Evolutionary conservation across 2,888 invertebrate genomes (phyloP).

Genomic region (Agrilus cyanescens): DNA sequence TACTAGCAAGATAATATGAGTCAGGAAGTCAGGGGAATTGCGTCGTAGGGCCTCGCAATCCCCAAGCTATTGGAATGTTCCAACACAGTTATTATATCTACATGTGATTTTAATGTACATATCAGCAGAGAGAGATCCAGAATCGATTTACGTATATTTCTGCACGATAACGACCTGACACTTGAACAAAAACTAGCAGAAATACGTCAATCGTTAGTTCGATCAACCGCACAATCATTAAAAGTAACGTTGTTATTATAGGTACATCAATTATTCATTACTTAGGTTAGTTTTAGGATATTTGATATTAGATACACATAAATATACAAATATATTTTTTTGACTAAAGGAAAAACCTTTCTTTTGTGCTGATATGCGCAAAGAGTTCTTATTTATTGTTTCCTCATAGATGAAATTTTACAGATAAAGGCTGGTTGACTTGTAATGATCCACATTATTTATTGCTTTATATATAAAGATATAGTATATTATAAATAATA

Average conservation of each 20-base stretch:
- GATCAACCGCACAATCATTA: slow-evolving; percentile 13
- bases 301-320: slow-evolving; percentile 20
- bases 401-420: no score
- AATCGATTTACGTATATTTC: slow-evolving; percentile 18
- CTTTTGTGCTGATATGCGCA: no score
- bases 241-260: slow-evolving; percentile 8
- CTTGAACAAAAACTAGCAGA: slow-evolving; percentile 22
- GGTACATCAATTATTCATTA: slow-evolving; percentile 21
- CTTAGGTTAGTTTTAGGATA: slow-evolving; percentile 16
- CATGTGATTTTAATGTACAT: slow-evolving; percentile 20
- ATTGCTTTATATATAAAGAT: no score
- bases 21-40: slow-evolving; percentile 11
- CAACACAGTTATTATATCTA: slow-evolving; percentile 19
- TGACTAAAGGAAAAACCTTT: slow-evolving; percentile 19
- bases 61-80: slow-evolving; percentile 7
- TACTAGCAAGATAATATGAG: neutral
- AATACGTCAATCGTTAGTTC: slow-evolving; percentile 17
- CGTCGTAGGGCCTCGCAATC: slow-evolving; percentile 28
- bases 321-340: slow-evolving; percentile 35
- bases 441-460: no score
- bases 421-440: no score
- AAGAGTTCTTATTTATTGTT: no score
- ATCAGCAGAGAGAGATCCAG: slow-evolving; percentile 18
- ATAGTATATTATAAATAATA: no score
- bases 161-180: slow-evolving; percentile 36